phyloP scores from a whole-genome alignment of 2,113 vertebrate genomes.

The Rana temporaria region DNA sequence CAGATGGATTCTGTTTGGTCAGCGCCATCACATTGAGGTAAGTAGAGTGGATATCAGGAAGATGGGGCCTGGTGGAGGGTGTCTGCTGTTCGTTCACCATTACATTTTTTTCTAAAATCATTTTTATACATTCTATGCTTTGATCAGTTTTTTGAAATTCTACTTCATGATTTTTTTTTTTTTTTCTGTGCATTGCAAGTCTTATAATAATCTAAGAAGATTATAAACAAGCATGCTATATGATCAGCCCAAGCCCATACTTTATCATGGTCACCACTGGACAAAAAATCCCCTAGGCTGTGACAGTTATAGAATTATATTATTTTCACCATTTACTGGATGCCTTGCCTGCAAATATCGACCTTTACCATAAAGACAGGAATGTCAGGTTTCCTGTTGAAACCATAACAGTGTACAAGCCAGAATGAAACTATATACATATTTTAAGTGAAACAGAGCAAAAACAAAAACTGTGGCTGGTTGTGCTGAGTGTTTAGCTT shows the following conservation, averaged over 20 bases:
- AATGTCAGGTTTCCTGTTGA: conserved; percentile 22
- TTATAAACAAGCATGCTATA: no score
- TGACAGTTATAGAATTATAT: conserved; percentile 36
- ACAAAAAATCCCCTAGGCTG: conserved; percentile 27
- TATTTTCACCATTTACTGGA: conserved; percentile 3
- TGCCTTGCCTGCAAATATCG: conserved; percentile 26
- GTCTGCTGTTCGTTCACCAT: no score
- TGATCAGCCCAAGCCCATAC: background rate
- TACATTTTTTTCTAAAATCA: no score
- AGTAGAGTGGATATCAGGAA: no score
- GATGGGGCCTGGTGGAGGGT: no score
- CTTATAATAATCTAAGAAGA: no score
- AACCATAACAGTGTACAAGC: conserved; percentile 42
- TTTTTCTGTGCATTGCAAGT: no score
- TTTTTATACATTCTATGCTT: no score
- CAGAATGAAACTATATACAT: background rate
- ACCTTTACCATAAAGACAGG: conserved; percentile 34
- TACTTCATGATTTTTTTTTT: no score
- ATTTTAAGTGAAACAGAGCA: conserved; percentile 14
- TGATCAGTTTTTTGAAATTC: no score
- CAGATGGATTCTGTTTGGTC: no score
- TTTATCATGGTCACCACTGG: background rate
- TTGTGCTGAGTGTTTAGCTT: background rate
- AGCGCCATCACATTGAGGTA: no score
- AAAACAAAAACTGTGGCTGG: conserved; percentile 1